Percentiles rank a stretch among this genome's conserved stretches.
phyloP scores from a whole-genome alignment of 2,888 invertebrate genomes.

The Phania funesta region DNA sequence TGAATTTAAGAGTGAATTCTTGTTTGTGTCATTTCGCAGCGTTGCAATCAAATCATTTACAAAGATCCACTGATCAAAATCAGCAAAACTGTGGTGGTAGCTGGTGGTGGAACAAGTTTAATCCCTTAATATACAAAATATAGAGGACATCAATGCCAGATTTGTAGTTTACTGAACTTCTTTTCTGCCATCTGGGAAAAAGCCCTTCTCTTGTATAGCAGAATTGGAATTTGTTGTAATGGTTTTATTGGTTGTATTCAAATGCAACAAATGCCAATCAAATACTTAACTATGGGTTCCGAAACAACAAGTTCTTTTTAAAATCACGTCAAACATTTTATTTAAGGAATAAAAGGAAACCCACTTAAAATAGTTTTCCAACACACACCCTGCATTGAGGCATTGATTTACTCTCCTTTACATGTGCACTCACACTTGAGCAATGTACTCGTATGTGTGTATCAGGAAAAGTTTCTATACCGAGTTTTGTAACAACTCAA shows the following conservation, averaged over 20 bases:
- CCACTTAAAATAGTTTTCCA: not conserved
- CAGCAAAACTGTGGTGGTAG: not conserved
- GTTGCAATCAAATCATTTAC: not conserved
- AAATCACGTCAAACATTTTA: not conserved
- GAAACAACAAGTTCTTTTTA: not conserved
- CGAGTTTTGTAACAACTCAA: not conserved
- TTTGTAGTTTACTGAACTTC: slow-evolving; percentile 11
- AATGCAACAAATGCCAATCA: slow-evolving; percentile 64
- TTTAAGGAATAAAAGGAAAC: not conserved
- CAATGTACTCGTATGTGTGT: not conserved
- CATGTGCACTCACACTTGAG: no score
- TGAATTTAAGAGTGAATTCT: slow-evolving; percentile 3
- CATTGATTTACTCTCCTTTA: no score
- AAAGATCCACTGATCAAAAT: slow-evolving; percentile 15
- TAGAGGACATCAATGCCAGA: slow-evolving; percentile 22
- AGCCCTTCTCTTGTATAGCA: not conserved
- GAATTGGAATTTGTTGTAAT: slow-evolving; percentile 35
- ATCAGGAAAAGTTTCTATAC: not conserved
- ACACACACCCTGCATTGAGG: not conserved
- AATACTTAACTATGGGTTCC: slow-evolving; percentile 57
- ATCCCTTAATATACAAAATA: slow-evolving; percentile 26
- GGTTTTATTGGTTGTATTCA: slow-evolving; percentile 10
- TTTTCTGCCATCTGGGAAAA: not conserved
- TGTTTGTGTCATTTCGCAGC: not conserved
- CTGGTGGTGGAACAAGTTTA: slow-evolving; percentile 32